Conservation (phyloP, 2,797 vertebrate species). For the Helicolenus hilgendorfi region DNA sequence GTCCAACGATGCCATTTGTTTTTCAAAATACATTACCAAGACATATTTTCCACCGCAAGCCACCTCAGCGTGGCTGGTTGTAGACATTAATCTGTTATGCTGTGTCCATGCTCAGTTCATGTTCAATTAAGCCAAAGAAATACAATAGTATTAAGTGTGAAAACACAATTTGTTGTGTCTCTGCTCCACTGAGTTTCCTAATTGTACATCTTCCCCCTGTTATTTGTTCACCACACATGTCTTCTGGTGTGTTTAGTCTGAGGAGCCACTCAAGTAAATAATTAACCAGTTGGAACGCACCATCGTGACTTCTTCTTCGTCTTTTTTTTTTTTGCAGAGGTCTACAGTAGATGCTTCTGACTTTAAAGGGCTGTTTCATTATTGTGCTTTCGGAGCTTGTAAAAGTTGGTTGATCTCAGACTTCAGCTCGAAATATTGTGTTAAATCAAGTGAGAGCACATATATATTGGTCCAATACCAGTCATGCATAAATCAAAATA, state of each 20-base stretch:
- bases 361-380: conserved; percentile 10
- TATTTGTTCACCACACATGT: conserved; percentile 72
- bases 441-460: conserved; percentile 25
- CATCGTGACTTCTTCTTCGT: conserved; percentile 21
- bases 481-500: background rate
- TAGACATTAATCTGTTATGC: conserved; percentile 40
- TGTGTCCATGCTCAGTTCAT: conserved; percentile 61
- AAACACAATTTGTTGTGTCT: conserved; percentile 81
- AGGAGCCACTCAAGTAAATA: conserved; percentile 65
- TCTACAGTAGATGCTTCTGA: conserved; percentile 4
- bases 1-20: conserved; percentile 12
- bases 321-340: background rate
- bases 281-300: conserved; percentile 58
- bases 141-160: conserved; percentile 64
- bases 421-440: conserved; percentile 5
- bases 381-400: background rate
- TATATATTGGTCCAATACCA: background rate
- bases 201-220: conserved; percentile 77
- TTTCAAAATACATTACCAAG: conserved; percentile 29
- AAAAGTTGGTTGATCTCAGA: background rate
- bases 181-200: conserved; percentile 76
- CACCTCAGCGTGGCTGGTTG: background rate
- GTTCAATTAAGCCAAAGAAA: conserved; percentile 79
- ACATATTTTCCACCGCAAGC: background rate
- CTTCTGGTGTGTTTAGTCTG: conserved; percentile 68